Base-by-base conservation (phyloP, 2,113 vertebrate genomes). In the Eclectus roratus region DNA sequence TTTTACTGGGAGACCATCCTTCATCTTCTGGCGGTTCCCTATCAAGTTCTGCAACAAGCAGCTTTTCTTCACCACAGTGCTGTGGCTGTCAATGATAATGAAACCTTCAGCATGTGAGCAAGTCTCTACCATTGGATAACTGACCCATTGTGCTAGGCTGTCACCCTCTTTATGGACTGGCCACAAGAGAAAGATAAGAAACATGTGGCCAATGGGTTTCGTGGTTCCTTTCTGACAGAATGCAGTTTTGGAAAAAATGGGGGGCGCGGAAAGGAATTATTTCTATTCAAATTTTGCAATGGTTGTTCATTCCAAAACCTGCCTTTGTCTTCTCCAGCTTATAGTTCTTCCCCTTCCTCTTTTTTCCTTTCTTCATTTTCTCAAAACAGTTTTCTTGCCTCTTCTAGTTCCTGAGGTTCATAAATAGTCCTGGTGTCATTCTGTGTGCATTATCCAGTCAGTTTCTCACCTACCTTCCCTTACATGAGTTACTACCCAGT, bases 1-100 rank as follows among this genome's bases (percentile, higher is more conserved):
- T 66, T 85, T 88, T 80, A 28, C 43, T 56, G 47, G 63, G 71
- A 24, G 43, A 50, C 37, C 80, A n/a, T 83, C 21, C 24, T 81
- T 92, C 52, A 15, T 86, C 46, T 76, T 88, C 43, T 73, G 60
- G 43, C 6, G 0, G 14, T 74, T 92, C 49, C 49, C 43, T 95
- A 71, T 91, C 95, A 55, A 10, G n/a, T 72, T 92, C 52, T 92
- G 61, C 89, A 93, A 21, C 61, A 55, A 86, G 44, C 60, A 79
- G 83, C 23, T 92, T 60, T 85, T 84, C 84, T 85, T 88, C n/a
- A 56, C 83, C 61, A 10, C 43, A 47, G 44, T 41, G 24, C 52
- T 81, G 76, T 93, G 82, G 35, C 82, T 78, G 64, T 83, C 50
- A 50, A 63, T 37, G 76, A 88, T 88, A 93, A 72, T 5, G 37